Percentiles rank a stretch among this genome's conserved stretches.
These are phyloP conservation scores for Lophius piscatorius DNA, from an alignment of 2,113 vertebrate species.

Conservation along the genomic window DNA sequence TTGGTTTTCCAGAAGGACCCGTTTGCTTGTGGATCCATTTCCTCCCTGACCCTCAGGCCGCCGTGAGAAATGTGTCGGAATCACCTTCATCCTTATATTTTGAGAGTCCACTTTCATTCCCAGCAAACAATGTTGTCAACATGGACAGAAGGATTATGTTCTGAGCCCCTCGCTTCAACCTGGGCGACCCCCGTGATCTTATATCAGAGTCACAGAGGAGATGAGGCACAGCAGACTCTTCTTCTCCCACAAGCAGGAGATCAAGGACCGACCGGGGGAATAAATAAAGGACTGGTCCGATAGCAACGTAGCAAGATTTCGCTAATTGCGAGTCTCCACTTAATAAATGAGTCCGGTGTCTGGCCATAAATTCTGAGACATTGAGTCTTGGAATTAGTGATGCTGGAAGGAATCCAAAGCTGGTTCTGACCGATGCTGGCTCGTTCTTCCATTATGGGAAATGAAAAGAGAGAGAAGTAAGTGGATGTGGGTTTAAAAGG, in stretches of 20 bases:
- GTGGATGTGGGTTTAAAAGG: conserved; percentile 14
- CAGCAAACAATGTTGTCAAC: neutral
- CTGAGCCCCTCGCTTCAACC: neutral
- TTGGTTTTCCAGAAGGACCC: too few relatives aligned
- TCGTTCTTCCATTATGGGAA: conserved; percentile 28
- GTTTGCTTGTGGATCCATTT: too few relatives aligned
- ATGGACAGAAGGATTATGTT: neutral
- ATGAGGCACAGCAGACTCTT: neutral
- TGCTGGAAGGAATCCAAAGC: conserved; percentile 36
- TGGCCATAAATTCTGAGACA: conserved; percentile 51
- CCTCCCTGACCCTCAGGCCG: neutral
- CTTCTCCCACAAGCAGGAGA: conserved; percentile 10
- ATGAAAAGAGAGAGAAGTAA: conserved; percentile 35
- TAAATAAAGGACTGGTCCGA: conserved; percentile 14
- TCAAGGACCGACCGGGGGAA: conserved; percentile 34
- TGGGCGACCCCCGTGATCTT: neutral
- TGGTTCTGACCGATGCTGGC: conserved; percentile 28
- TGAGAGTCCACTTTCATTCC: conserved; percentile 5
- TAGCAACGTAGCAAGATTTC: conserved; percentile 42
- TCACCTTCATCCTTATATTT: neutral
- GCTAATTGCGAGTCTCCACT: conserved; percentile 59
- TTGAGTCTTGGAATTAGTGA: conserved; percentile 31
- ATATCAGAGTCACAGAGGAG: neutral
- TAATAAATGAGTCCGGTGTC: conserved; percentile 53
- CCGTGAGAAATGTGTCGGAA: neutral